phyloP scores from a whole-genome alignment of 2,888 invertebrate species.

The Eupelmus urozonus region DNA sequence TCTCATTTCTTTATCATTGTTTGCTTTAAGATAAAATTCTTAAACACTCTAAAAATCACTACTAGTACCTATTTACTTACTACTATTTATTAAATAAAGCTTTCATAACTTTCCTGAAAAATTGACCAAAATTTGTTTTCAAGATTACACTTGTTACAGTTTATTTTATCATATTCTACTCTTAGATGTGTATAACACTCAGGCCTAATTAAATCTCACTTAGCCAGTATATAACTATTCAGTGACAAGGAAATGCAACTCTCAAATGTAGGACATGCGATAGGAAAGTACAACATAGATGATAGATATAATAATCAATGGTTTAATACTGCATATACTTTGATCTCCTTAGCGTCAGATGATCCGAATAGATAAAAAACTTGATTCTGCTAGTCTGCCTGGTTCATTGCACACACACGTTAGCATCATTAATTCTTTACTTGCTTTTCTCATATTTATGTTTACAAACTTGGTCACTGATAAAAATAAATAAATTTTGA shows the following conservation, averaged over 20 bases:
- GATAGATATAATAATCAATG: slow-evolving; percentile 50
- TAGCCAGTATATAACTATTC: slow-evolving; percentile 26
- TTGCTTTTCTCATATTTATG: neutral
- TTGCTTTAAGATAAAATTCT: too few species aligned
- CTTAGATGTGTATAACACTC: slow-evolving; percentile 3
- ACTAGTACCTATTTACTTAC: neutral
- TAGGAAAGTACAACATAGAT: slow-evolving; percentile 48
- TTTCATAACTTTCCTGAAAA: neutral
- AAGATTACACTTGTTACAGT: too few species aligned
- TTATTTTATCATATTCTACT: too few species aligned
- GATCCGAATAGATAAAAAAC: slow-evolving; percentile 52
- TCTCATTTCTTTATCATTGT: too few species aligned
- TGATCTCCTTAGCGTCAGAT: slow-evolving; percentile 46
- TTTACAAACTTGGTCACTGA: neutral
- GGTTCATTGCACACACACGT: slow-evolving; percentile 35
- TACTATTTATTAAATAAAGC: neutral
- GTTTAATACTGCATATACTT: slow-evolving; percentile 39
- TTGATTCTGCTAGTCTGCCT: slow-evolving; percentile 29
- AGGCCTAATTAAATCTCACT: slow-evolving; percentile 37
- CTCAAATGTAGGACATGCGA: slow-evolving; percentile 42
- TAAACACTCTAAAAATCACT: too few species aligned
- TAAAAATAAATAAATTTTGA: neutral
- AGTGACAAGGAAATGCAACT: slow-evolving; percentile 31
- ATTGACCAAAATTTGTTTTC: slow-evolving; percentile 16
- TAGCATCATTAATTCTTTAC: slow-evolving; percentile 3